Evolutionary conservation across 2,888 invertebrate genomes (phyloP).

Genomic region (Synanthedon myopaeformis): DNA sequence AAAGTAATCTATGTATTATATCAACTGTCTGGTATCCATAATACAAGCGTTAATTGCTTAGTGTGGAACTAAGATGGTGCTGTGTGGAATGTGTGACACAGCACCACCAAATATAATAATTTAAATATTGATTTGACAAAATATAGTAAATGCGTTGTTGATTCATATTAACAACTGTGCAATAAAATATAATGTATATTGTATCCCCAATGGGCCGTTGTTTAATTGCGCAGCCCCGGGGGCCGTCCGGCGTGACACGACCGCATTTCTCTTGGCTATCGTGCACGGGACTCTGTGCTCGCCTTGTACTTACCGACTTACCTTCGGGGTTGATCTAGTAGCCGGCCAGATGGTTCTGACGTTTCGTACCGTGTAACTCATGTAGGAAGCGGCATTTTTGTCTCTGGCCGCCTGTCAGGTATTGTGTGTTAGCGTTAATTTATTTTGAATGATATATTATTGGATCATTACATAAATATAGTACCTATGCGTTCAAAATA

Average conservation of each 20-base stretch:
- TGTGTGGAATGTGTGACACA: no score
- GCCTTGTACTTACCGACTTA: slow-evolving; percentile 31
- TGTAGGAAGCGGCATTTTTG: not conserved
- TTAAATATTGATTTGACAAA: no score
- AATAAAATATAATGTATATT: not conserved
- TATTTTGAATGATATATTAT: no score
- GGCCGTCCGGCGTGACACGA: slow-evolving; percentile 50
- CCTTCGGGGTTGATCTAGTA: slow-evolving; percentile 26
- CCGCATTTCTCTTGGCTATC: slow-evolving; percentile 39
- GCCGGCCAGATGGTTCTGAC: slow-evolving; percentile 16
- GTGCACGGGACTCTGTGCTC: slow-evolving; percentile 10
- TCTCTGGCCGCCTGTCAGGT: not conserved
- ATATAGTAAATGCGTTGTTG: no score
- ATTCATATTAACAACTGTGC: not conserved
- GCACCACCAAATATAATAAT: no score
- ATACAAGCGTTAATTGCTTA: no score
- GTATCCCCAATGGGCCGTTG: slow-evolving; percentile 27
- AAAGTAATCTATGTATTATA: no score
- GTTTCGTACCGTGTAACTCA: not conserved
- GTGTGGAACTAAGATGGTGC: no score
- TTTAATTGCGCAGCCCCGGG: slow-evolving; percentile 60
- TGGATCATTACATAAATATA: no score
- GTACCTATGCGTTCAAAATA: no score
- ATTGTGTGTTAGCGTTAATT: not conserved
- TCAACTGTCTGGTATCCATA: no score